Evolutionary conservation across 2,113 vertebrate genomes (phyloP).

Genomic region (Donacobius atricapilla): DNA sequence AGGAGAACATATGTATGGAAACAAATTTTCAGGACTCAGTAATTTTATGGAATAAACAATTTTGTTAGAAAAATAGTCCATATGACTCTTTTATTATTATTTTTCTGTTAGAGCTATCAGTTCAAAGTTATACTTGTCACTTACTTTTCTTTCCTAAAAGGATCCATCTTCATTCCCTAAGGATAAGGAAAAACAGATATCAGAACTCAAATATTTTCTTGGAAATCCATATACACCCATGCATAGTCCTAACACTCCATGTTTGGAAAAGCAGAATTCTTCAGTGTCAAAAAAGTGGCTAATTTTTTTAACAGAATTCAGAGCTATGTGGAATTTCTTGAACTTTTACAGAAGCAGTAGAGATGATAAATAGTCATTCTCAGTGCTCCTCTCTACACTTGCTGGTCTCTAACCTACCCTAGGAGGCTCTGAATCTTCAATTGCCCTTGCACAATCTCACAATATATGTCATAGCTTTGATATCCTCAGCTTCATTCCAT

Average conservation of each 20-base stretch:
- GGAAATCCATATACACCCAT: fast-evolving
- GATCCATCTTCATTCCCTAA: background rate
- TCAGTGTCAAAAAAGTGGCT: background rate
- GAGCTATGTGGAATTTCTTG: background rate
- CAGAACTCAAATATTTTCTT: background rate
- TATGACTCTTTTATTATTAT: background rate
- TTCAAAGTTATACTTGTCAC: background rate
- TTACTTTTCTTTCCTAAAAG: background rate
- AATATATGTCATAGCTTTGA: background rate
- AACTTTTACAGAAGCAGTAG: background rate
- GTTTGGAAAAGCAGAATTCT: background rate
- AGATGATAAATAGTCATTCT: background rate
- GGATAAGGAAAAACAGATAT: background rate
- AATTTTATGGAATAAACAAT: background rate
- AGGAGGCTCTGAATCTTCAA: background rate
- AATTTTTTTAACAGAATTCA: background rate
- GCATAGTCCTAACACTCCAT: background rate
- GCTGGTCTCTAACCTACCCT: background rate
- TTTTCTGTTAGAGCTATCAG: background rate
- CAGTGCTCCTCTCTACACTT: background rate
- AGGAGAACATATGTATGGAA: background rate
- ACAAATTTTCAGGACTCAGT: background rate
- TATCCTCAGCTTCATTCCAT: background rate
- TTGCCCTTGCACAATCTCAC: background rate
- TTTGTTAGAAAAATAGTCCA: background rate